Base-by-base conservation (phyloP, 2,113 vertebrate species). In the Antechinus flavipes region DNA sequence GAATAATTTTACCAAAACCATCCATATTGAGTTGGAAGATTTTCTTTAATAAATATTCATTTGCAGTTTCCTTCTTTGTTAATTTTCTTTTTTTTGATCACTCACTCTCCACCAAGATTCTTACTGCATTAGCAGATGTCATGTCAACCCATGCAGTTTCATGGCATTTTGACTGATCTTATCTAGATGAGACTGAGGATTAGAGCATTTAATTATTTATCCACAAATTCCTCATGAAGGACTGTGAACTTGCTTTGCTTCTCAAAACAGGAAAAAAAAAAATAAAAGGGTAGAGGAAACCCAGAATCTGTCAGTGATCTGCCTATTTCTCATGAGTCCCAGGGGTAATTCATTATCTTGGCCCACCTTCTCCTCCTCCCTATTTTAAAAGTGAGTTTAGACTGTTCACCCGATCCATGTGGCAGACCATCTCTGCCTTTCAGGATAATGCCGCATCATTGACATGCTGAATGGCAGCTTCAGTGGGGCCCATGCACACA, bases 381-480 rank as follows among this genome's bases (percentile, higher is more conserved):
- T 94, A 96, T 97, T 97, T 96, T 96, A 97, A 98, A 98, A 98
- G 56, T 97, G 93, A 98, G 94, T 98, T 97, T 96, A 95, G 93
- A 94, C 98, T 97, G 95, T 97, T 90, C 26, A 97, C 93, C 90
- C 97, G 93, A 98, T 98, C 95, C 93, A 97, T 35, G 27, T 92
- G 97, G 94, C 95, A 98, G 97, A 96, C 89, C 95, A 94, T 94
- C 97, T 98, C 94, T 97, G 95, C 90, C 91, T 97, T 97, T 97
- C 94, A 97, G 93, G 90, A 95, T 98, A 98, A 97, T 68, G 96
- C 91, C 89, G 95, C 97, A 97, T 97, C 95, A 91, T 22, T 93
- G 94, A 94, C 23, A 47, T 97, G 93, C 52, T 90, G 90, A 96
- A 98, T 97, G 94, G 92, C 91, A 98, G 68, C 92, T 97, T 96